Percentiles rank a stretch among this genome's conserved stretches.
These are phyloP conservation scores for Mus caroli DNA, from an alignment of 2,797 vertebrate genomes.

Conservation along the genomic window DNA sequence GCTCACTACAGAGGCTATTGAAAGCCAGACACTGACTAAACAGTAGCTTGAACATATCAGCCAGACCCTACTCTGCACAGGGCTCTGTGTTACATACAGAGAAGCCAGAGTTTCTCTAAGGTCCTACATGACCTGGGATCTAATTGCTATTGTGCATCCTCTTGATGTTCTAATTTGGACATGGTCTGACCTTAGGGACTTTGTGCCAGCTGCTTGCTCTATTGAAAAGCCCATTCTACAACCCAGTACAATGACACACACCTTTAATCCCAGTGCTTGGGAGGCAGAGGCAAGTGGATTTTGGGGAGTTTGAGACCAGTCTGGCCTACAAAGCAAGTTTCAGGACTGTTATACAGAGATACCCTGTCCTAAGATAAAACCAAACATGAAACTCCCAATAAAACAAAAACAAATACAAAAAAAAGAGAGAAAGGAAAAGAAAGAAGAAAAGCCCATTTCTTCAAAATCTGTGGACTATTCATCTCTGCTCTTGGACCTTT, in stretches of 20 bases:
- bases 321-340: background rate
- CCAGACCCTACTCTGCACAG: background rate
- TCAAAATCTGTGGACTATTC: background rate
- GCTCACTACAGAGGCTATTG: background rate
- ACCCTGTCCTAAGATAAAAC: background rate
- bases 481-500: background rate
- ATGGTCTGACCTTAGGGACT: background rate
- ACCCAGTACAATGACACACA: fast-evolving
- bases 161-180: background rate
- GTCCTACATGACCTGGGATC: background rate
- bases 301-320: background rate
- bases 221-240: background rate
- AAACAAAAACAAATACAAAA: background rate
- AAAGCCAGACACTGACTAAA: background rate
- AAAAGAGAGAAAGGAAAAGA: background rate
- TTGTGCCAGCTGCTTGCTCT: background rate
- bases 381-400: background rate
- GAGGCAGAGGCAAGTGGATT: background rate
- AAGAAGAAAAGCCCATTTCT: background rate
- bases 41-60: fast-evolving
- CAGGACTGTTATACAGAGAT: background rate
- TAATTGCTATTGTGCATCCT: background rate
- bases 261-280: background rate
- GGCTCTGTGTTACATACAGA: background rate
- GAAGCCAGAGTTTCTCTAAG: background rate